Percentiles rank a stretch among this genome's conserved stretches.
Conservation (phyloP, 2,888 invertebrate species). For the Ochlodes sylvanus region DNA sequence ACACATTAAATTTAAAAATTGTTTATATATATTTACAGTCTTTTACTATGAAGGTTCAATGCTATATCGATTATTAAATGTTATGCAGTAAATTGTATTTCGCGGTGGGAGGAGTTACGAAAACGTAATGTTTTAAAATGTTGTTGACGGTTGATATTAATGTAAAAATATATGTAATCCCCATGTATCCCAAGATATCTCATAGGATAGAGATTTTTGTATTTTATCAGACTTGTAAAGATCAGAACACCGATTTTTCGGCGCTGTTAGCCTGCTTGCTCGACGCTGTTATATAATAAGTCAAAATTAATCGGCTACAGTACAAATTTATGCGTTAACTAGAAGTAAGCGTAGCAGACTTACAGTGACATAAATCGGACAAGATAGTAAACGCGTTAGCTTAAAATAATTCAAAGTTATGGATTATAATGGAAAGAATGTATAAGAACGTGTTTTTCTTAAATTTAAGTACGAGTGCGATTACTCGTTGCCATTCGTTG, state of each 20-base stretch:
- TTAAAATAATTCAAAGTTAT: conserved; percentile 40
- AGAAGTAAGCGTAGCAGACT: conserved; percentile 6
- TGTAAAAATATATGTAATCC: conserved; percentile 76
- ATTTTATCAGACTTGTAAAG: conserved; percentile 9
- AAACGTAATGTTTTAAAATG: conserved; percentile 60
- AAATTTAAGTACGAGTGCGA: not conserved
- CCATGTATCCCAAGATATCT: conserved; percentile 63
- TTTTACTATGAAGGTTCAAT: no score
- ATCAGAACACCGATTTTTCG: conserved; percentile 4
- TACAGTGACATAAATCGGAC: conserved; percentile 7
- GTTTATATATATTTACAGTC: not conserved
- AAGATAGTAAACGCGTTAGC: not conserved
- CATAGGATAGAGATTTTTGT: conserved; percentile 59
- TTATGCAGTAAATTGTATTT: conserved; percentile 34
- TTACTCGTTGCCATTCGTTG: conserved; percentile 27
- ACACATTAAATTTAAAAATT: not conserved
- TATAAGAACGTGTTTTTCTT: conserved; percentile 6
- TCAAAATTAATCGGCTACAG: conserved; percentile 8
- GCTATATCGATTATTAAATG: conserved; percentile 41
- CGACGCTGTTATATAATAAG: conserved; percentile 16
- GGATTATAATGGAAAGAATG: conserved; percentile 42
- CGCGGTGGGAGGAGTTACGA: conserved; percentile 21
- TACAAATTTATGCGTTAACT: conserved; percentile 13
- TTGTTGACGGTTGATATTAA: conserved; percentile 75
- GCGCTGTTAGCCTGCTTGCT: conserved; percentile 11